phyloP scores from a whole-genome alignment of 2,113 vertebrate genomes.

The Tapirus terrestris region DNA sequence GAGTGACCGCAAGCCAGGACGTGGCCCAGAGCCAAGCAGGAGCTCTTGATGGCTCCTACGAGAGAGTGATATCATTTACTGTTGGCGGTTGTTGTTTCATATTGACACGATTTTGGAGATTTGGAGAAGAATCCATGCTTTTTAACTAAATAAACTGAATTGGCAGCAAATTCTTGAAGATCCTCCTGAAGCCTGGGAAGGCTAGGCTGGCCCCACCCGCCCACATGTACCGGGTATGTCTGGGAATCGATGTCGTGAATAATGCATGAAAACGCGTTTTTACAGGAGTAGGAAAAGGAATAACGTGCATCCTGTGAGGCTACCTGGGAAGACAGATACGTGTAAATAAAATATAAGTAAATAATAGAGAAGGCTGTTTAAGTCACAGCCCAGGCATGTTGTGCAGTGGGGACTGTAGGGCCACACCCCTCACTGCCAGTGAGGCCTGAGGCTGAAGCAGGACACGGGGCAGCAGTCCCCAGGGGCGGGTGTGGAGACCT shows the following conservation, averaged over 20 bases:
- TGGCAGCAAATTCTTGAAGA: background rate
- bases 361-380: background rate
- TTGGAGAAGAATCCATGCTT: background rate
- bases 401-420: background rate
- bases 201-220: too few species aligned
- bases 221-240: background rate
- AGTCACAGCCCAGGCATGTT: accelerated
- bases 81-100: accelerated
- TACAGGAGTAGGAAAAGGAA: background rate
- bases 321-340: background rate
- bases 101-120: too few species aligned
- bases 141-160: too few species aligned
- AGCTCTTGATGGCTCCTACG: background rate
- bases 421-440: too few species aligned
- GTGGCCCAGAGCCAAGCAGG: accelerated
- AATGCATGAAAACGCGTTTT: background rate
- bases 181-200: too few species aligned
- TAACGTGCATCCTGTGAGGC: background rate
- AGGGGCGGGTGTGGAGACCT: too few species aligned
- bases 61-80: accelerated
- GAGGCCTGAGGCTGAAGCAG: too few species aligned
- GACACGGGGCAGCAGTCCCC: background rate
- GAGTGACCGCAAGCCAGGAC: background rate
- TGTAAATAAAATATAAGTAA: background rate
- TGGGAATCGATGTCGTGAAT: background rate